Percentiles rank a stretch among this genome's conserved stretches.
phyloP scores from a whole-genome alignment of 2,888 invertebrate species.

The Eretmocerus hayati region DNA sequence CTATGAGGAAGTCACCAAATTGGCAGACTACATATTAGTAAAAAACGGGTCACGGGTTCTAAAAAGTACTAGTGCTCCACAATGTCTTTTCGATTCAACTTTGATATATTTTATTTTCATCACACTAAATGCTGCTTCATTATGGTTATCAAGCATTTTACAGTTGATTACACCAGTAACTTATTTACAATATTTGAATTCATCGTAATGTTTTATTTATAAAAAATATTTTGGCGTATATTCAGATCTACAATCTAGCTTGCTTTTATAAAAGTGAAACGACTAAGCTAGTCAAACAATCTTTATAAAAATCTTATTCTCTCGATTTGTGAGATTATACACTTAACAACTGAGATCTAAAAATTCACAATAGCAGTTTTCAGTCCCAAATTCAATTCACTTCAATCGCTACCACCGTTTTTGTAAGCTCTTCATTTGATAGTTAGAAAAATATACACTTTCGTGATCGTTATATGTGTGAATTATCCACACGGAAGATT shows the following conservation, averaged over 20 bases:
- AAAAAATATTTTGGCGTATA: constrained; percentile 17
- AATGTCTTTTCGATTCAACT: too few species aligned
- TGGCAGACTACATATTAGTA: too few species aligned
- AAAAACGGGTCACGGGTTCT: background rate
- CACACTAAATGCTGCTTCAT: constrained; percentile 14
- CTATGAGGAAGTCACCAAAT: too few species aligned
- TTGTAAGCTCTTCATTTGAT: background rate
- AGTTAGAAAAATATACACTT: background rate
- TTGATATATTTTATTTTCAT: constrained; percentile 17
- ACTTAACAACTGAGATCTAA: constrained; percentile 1
- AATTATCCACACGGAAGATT: too few species aligned
- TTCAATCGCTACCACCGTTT: background rate
- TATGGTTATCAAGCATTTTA: constrained; percentile 15
- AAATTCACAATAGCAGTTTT: background rate
- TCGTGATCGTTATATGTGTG: background rate
- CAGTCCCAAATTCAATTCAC: background rate
- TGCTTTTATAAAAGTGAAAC: constrained; percentile 1
- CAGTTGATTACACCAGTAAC: constrained; percentile 12
- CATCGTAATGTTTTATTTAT: constrained; percentile 11
- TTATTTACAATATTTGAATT: constrained; percentile 19
- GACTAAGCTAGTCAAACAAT: background rate
- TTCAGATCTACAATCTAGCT: background rate
- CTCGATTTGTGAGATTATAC: background rate
- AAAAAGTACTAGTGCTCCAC: background rate
- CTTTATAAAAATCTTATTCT: background rate